Percentiles rank a stretch among this genome's conserved stretches.
phyloP scores from a whole-genome alignment of 2,113 vertebrate species.

The Cyprinus carpio region DNA sequence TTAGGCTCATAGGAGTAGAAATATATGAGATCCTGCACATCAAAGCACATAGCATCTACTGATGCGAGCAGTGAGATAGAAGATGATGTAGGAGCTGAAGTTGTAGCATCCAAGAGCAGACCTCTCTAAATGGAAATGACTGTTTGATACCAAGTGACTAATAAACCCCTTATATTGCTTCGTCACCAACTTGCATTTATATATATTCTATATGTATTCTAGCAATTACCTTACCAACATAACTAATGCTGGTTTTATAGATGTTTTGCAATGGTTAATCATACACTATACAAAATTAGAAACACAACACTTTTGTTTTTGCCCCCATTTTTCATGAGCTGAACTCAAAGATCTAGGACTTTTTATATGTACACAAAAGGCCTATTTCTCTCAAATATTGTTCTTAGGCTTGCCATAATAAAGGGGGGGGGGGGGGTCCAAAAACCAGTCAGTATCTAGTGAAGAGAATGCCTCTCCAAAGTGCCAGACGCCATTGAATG shows the following conservation, averaged over 20 bases:
- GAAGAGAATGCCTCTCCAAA: no score
- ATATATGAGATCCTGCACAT: constrained; percentile 30
- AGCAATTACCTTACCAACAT: background rate
- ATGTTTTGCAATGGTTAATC: background rate
- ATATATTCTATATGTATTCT: background rate
- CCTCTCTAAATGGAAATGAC: background rate
- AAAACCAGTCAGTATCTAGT: no score
- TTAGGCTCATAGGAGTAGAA: constrained; percentile 35
- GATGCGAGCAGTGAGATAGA: background rate
- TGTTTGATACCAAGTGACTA: background rate
- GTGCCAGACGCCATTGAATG: no score
- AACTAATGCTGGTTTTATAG: background rate
- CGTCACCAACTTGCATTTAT: background rate
- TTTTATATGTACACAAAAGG: no score
- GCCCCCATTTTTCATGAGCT: no score
- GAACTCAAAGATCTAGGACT: no score
- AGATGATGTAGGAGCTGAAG: constrained; percentile 10
- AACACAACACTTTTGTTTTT: no score
- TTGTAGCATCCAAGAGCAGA: background rate
- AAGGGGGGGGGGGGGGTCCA: no score
- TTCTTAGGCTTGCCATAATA: no score
- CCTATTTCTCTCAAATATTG: no score
- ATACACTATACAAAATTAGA: no score
- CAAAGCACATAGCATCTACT: constrained; percentile 5
- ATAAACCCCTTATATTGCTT: no score